Conservation (phyloP, 2,888 invertebrate species). For the Phengaris arion region DNA sequence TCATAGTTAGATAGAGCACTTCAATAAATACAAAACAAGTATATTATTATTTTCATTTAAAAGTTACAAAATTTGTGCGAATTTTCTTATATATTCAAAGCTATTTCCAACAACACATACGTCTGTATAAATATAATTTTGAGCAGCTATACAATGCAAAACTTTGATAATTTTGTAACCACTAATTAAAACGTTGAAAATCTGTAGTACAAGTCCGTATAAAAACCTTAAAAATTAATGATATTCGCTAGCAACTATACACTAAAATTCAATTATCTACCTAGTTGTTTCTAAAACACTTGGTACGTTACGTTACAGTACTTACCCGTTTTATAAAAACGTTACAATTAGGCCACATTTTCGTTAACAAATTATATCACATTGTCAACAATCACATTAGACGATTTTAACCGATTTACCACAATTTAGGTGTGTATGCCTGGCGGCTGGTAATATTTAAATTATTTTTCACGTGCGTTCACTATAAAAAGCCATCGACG, state of each 20-base stretch:
- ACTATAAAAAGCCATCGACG: background rate
- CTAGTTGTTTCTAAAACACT: conserved; percentile 29
- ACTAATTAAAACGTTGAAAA: background rate
- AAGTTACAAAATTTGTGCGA: background rate
- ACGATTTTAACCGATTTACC: conserved; percentile 23
- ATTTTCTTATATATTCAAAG: background rate
- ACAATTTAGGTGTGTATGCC: background rate
- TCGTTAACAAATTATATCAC: conserved; percentile 63
- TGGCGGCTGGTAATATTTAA: background rate
- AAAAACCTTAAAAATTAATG: conserved; percentile 18
- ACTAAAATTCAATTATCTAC: conserved; percentile 20
- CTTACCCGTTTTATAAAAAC: conserved; percentile 42
- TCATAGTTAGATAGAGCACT: background rate
- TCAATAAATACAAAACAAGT: background rate
- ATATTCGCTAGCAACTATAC: conserved; percentile 3
- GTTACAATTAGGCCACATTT: conserved; percentile 63
- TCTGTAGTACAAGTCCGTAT: conserved; percentile 16
- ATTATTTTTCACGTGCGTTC: background rate
- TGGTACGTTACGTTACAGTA: conserved; percentile 48
- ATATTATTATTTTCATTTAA: background rate
- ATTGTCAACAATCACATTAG: conserved; percentile 59
- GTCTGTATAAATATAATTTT: background rate
- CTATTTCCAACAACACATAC: background rate
- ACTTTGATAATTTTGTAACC: background rate
- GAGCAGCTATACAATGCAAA: background rate